These are phyloP conservation scores for Coracopsis vasa DNA, from an alignment of 2,113 vertebrate species.

Conservation along the genomic window DNA sequence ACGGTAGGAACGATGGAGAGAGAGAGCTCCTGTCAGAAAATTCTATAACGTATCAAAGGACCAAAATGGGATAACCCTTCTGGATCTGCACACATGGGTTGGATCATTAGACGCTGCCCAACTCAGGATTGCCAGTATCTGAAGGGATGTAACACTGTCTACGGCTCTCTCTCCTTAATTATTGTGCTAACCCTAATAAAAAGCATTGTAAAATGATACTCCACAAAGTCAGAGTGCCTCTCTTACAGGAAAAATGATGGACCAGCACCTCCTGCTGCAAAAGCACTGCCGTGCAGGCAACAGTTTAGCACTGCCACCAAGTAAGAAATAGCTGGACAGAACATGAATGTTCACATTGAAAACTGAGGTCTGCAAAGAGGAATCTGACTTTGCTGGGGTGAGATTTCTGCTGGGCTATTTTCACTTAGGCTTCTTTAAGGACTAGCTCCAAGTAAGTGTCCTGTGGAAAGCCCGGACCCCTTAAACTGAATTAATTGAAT, in stretches of 20 bases:
- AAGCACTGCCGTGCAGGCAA: neutral
- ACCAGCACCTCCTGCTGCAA: slow-evolving; percentile 20
- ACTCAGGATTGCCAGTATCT: neutral
- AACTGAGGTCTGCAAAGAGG: neutral
- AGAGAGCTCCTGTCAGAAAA: neutral
- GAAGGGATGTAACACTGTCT: neutral
- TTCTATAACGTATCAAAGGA: neutral
- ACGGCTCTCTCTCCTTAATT: neutral
- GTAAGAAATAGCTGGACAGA: neutral
- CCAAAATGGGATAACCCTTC: neutral
- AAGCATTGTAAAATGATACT: neutral
- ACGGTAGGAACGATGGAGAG: neutral
- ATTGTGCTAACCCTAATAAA: neutral
- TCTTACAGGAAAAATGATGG: neutral
- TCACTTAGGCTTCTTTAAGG: neutral
- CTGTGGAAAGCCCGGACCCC: neutral
- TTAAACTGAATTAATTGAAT: neutral
- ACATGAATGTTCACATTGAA: neutral
- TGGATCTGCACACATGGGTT: fast-evolving
- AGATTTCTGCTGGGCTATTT: neutral
- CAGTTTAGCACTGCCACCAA: neutral
- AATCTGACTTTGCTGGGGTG: neutral
- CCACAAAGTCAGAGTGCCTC: fast-evolving
- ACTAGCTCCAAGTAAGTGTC: neutral
- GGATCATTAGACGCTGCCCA: neutral